phyloP scores from a whole-genome alignment of 1,140 invertebrate species.

The Eciton burchellii region DNA sequence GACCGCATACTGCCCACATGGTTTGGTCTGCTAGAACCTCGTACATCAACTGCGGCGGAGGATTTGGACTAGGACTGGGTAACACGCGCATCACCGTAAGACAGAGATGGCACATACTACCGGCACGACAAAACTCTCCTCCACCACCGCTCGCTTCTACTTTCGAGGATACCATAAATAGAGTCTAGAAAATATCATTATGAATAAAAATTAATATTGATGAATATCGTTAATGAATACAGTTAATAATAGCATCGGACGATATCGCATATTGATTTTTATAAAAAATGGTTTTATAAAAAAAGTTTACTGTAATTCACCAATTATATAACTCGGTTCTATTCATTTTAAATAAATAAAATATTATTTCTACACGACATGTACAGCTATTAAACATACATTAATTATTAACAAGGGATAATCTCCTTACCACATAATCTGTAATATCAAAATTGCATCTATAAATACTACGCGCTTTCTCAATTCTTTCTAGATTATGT shows the following conservation, averaged over 20 bases:
- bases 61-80: conserved; percentile 80
- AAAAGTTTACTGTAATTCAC: conserved; percentile 42
- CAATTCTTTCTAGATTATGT: conserved; percentile 79
- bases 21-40: conserved; percentile 96
- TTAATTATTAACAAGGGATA: conserved; percentile 30
- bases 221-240: conserved; percentile 23
- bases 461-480: conserved; percentile 83
- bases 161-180: conserved; percentile 93
- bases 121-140: conserved; percentile 95
- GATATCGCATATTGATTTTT: not conserved
- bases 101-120: conserved; percentile 94
- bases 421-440: conserved; percentile 88
- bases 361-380: conserved; percentile 31
- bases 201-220: conserved; percentile 69
- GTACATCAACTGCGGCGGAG: conserved; percentile 93
- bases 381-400: conserved; percentile 24
- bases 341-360: conserved; percentile 33
- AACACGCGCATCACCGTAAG: conserved; percentile 89
- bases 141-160: conserved; percentile 93
- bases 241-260: not conserved
- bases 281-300: conserved; percentile 17
- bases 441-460: conserved; percentile 87
- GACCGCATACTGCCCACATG: conserved; percentile 96
- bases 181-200: conserved; percentile 87
- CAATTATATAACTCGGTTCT: too few relatives aligned